Base-by-base conservation (phyloP, 2,888 invertebrate species). In the Uropetala carovei region DNA sequence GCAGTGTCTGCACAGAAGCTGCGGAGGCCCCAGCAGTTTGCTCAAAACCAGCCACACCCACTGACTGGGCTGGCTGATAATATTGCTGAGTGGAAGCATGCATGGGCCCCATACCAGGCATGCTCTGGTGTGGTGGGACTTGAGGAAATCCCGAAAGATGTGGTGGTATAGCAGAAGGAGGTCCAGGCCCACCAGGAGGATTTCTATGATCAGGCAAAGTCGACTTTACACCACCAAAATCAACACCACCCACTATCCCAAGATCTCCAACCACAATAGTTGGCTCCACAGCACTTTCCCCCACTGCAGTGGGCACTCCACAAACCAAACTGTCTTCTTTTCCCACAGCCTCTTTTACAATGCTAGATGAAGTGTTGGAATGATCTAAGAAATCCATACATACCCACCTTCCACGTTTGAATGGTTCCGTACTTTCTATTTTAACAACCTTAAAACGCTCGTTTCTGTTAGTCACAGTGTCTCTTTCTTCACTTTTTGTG, bases 331-430 rank as follows among this genome's bases (percentile, higher is more conserved):
- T 89, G 89, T 89, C 89, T 89, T 89, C 89, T 43, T 89, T 89
- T 64, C 60, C 89, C 89, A 89, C 89, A 89, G 68, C 30, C 60
- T 89, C 89, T 89, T 89, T 89, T 68, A 68, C 89, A 64, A 89
- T 89, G 89, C 64, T 89, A 89, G 68, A 89, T n/a, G 89, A 89
- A 64, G 89, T 64, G 89, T 89, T 96, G 91, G 97, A 97, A 94
- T 98, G 98, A 95, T 99, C 98, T 94, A 98, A 96, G 95, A 98
- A 99, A 95, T 99, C 99, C 97, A 98, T 98, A 95, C 99, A 99
- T 95, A 97, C 97, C 99, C 99, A 99, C 94, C 99, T 96, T 57
- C 99, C 99, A 92, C 99, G 96, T 94, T 98, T 97, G 94, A 98
- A 98, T 27, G 99, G 98, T 95, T 98, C 98, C n/a, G 98, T 98